A percentile compares a stretch with the other conserved stretches of the same genome.
Evolutionary conservation across 2,888 invertebrate genomes (phyloP).

Genomic region (Hololepta plana): DNA sequence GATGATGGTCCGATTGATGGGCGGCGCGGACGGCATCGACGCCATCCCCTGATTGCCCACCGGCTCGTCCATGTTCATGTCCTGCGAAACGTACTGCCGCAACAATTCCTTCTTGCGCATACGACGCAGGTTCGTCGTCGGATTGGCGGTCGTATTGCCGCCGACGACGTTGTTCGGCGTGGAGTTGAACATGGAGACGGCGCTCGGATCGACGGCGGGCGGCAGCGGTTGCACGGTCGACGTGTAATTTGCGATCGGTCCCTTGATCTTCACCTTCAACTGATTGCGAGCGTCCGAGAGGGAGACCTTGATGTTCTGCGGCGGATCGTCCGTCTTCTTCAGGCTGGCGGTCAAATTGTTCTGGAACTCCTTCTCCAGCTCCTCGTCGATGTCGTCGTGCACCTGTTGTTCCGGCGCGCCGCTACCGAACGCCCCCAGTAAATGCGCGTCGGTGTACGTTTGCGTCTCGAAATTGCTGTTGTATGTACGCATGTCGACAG

Average conservation of each 20-base stretch:
- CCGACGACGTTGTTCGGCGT: constrained; percentile 29
- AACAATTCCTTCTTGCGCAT: constrained; percentile 83
- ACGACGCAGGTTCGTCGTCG: constrained; percentile 59
- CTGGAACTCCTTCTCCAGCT: constrained; percentile 58
- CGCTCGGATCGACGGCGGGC: constrained; percentile 30
- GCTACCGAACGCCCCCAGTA: constrained; percentile 49
- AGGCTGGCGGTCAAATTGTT: constrained; percentile 42
- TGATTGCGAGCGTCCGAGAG: constrained; percentile 69
- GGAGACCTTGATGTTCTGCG: constrained; percentile 47
- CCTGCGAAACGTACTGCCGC: constrained; percentile 65
- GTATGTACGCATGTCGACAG: constrained; percentile 81
- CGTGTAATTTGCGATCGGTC: constrained; percentile 64
- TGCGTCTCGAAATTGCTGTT: constrained; percentile 41
- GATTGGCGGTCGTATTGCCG: constrained; percentile 26
- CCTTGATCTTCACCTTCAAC: constrained; percentile 79
- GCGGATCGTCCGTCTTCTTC: constrained; percentile 27
- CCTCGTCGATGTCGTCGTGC: constrained; percentile 56
- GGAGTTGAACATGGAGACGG: no score
- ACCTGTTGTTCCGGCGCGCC: constrained; percentile 27
- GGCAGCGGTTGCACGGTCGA: constrained; percentile 38
- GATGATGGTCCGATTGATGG: constrained; percentile 49
- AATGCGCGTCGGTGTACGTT: constrained; percentile 39
- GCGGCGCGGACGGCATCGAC: constrained; percentile 38
- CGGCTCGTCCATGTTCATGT: constrained; percentile 71
- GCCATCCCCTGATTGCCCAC: constrained; percentile 31